Conservation (phyloP, 2,888 invertebrate genomes). For the Ferrisia virgata region DNA sequence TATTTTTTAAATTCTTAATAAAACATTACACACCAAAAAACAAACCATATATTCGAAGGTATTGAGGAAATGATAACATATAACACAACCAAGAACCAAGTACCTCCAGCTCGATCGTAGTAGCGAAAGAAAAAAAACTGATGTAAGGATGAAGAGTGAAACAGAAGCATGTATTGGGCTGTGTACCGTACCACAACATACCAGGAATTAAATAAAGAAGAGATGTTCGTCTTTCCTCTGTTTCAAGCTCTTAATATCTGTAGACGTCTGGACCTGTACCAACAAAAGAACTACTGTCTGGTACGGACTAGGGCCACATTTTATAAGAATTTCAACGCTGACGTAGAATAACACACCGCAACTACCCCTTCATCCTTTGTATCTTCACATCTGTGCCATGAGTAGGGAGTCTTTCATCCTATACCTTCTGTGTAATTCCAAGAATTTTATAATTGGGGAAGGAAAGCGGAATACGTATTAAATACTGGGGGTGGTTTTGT, state of each 20-base stretch:
- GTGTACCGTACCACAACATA: not conserved
- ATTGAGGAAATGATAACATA: too few species aligned
- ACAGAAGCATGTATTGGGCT: not conserved
- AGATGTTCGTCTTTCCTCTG: not conserved
- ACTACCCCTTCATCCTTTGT: not conserved
- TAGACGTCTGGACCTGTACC: slow-evolving; percentile 8
- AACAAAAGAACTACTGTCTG: not conserved
- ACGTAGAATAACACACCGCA: not conserved
- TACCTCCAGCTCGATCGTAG: not conserved
- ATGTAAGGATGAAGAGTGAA: not conserved
- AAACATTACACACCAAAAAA: not conserved
- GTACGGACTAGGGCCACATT: not conserved
- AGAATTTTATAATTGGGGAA: too few species aligned
- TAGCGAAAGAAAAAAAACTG: not conserved
- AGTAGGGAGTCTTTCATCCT: too few species aligned
- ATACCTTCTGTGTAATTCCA: too few species aligned
- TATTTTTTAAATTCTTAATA: not conserved
- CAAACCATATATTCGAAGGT: too few species aligned
- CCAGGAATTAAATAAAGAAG: not conserved
- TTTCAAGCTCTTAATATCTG: not conserved
- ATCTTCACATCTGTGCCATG: too few species aligned
- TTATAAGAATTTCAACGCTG: not conserved
- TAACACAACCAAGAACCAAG: not conserved
- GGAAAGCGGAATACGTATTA: too few species aligned
- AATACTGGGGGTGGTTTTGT: too few species aligned